Evolutionary conservation across 1,140 invertebrate genomes (phyloP).

Genomic region (Bombus soroeensis): DNA sequence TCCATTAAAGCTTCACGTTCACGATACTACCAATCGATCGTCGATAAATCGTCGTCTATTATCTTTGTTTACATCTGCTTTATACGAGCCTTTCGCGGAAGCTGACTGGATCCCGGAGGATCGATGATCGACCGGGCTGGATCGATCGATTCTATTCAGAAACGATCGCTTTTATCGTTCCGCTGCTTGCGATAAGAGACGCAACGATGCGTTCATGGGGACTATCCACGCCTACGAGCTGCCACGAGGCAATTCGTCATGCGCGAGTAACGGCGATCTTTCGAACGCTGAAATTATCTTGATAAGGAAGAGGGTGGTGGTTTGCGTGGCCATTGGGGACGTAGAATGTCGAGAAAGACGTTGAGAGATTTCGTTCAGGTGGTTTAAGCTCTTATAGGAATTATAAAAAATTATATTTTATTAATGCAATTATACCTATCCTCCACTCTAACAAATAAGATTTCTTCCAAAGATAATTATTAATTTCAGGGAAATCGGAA

Average conservation of each 20-base stretch:
- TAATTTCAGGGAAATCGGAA: no score
- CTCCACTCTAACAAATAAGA: no score
- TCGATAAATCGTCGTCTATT: constrained; percentile 42
- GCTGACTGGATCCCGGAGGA: constrained; percentile 34
- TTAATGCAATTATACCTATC: no score
- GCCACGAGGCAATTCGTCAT: constrained; percentile 37
- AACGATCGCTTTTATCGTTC: constrained; percentile 27
- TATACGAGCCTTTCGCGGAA: constrained; percentile 24
- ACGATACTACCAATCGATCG: constrained; percentile 37
- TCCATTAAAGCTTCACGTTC: constrained; percentile 32
- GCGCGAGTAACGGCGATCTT: neutral
- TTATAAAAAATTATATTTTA: no score
- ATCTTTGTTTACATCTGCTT: constrained; percentile 43
- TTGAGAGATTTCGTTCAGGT: neutral
- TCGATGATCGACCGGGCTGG: constrained; percentile 41
- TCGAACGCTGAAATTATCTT: neutral
- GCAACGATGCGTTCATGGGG: constrained; percentile 33
- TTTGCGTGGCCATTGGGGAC: neutral
- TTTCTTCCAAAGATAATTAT: no score
- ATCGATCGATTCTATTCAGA: constrained; percentile 40
- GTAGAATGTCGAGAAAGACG: neutral
- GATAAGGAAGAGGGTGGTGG: neutral
- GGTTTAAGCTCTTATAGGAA: neutral
- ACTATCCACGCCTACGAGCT: constrained; percentile 46
- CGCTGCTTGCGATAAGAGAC: constrained; percentile 43